A percentile compares a stretch with the other conserved stretches of the same genome.
phyloP scores from a whole-genome alignment of 2,888 invertebrate genomes.

The Keiferia lycopersicella region DNA sequence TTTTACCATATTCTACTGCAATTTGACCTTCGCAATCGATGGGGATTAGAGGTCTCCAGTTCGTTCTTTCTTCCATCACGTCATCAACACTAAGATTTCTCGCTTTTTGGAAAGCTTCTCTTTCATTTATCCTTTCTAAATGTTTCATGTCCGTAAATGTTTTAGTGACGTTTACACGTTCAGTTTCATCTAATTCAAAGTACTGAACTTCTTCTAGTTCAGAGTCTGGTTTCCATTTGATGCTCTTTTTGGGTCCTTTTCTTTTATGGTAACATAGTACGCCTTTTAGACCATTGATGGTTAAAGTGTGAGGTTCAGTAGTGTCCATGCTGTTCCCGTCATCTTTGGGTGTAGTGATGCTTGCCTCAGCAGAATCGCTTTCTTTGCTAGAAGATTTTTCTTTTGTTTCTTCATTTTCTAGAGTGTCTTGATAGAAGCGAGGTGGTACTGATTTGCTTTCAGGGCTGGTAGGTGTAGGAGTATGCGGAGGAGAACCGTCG shows the following conservation, averaged over 20 bases:
- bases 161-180: constrained; percentile 96
- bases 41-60: constrained; percentile 87
- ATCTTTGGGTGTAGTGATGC: constrained; percentile 44
- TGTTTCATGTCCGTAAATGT: constrained; percentile 95
- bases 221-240: constrained; percentile 90
- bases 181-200: constrained; percentile 97
- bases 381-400: constrained; percentile 65
- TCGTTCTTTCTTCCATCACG: constrained; percentile 90
- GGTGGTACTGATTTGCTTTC: constrained; percentile 82
- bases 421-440: constrained; percentile 95
- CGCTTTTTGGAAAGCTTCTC: constrained; percentile 89
- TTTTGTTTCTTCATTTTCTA: constrained; percentile 85
- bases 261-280: constrained; percentile 88
- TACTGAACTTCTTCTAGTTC: constrained; percentile 91
- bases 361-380: constrained; percentile 32
- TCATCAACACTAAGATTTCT: constrained; percentile 89
- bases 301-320: constrained; percentile 67
- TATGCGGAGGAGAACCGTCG: constrained; percentile 80
- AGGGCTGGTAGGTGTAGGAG: constrained; percentile 74
- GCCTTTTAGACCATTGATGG: constrained; percentile 85
- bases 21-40: constrained; percentile 86
- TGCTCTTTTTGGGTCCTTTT: constrained; percentile 89
- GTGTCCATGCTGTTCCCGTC: constrained; percentile 61
- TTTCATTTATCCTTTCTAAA: constrained; percentile 92
- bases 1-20: constrained; percentile 85